Evolutionary conservation across 1,140 invertebrate genomes (phyloP), one percentile per base, ranked within the genome.

Genomic region (Teleopsis dalmanni): DNA sequence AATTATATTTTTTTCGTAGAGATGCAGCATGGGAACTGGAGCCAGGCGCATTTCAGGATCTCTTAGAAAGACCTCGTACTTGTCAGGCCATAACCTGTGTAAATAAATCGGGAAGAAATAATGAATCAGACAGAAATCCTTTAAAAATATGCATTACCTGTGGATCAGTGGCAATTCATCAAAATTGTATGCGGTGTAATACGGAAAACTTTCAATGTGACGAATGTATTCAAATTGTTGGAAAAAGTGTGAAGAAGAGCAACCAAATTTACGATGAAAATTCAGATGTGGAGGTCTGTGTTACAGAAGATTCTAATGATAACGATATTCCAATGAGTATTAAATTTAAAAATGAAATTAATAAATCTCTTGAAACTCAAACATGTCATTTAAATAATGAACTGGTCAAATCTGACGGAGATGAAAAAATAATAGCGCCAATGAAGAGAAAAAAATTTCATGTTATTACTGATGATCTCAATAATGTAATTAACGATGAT

Each of bases 1-100:
- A 14, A n/a, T 29, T 34, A 36, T 16, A 16, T 27, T 21, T 14
- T 38, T 47, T 48, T 41, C 19, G 42, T 27, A 76, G 75, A 56
- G 83, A 85, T 67, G 82, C 83, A 7, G 74, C 78, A 0, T 85
- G 83, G 83, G 83, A 85, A 56, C 50, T 74, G 18, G 81, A 82
- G 52, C 74, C 75, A 27, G 76, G 80, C 57, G 81, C 81, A 0
- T 84, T 75, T 59, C 56, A 64, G 0, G 76, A 76, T 37, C 71
- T 76, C 13, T 69, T 72, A 35, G 65, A 72, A 21, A 51, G 73
- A 8, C 52, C 58, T 0, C 34, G 58, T 1, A 33, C 18, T 1
- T 76, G 75, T 51, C 36, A 19, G 3, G 59, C 59, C 0, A 16
- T 41, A 0, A 49, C 50, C 0, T 76, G 73, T 47, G 7, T 23